Conservation (phyloP, 2,113 vertebrate species). For the Reinhardtius hippoglossoides region DNA sequence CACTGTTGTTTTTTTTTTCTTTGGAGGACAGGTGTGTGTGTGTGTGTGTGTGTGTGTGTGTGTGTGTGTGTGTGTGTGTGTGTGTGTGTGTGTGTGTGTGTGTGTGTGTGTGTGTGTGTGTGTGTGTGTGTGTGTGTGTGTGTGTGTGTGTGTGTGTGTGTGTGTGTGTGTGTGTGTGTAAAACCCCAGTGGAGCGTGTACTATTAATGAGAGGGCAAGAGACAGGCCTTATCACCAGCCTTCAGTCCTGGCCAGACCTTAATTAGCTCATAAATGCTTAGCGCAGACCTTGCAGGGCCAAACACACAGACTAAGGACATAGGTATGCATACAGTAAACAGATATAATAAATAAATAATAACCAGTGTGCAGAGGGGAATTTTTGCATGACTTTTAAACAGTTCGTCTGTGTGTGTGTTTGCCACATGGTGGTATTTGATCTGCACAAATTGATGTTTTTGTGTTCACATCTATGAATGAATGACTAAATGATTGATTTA, state of each 20-base stretch:
- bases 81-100: too few relatives aligned
- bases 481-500: neutral
- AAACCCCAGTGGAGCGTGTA: conserved; percentile 61
- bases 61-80: conserved; percentile 8
- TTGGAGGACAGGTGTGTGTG: conserved; percentile 40
- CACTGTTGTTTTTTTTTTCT: conserved; percentile 40
- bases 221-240: conserved; percentile 75
- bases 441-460: neutral
- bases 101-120: too few relatives aligned
- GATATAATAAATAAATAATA: neutral
- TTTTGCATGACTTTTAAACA: neutral
- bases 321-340: neutral
- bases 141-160: conserved; percentile 26
- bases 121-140: neutral
- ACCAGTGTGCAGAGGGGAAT: neutral
- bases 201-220: conserved; percentile 71
- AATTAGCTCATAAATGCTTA: conserved; percentile 77
- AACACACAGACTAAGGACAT: conserved; percentile 4
- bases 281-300: conserved; percentile 39
- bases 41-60: conserved; percentile 21
- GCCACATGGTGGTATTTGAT: neutral
- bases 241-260: conserved; percentile 68
- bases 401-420: neutral
- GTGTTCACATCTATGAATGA: conserved; percentile 1
- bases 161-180: conserved; percentile 6